phyloP scores from a whole-genome alignment of 2,113 vertebrate genomes.

The Carlito syrichta region DNA sequence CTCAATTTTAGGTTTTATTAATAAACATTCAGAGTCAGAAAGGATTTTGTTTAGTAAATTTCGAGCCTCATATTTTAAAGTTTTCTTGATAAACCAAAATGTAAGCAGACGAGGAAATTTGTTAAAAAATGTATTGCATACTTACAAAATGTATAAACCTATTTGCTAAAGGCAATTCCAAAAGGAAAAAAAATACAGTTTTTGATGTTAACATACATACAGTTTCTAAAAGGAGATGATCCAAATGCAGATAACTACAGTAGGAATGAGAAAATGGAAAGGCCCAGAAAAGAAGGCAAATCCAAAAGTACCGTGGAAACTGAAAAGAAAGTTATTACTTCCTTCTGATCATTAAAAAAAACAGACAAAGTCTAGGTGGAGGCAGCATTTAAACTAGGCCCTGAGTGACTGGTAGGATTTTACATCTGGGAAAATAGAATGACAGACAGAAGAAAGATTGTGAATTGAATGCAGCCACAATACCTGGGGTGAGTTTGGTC shows the following conservation, averaged over 20 bases:
- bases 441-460: fast-evolving
- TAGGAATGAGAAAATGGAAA: neutral
- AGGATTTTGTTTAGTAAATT: neutral
- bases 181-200: neutral
- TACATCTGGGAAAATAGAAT: neutral
- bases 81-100: neutral
- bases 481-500: neutral
- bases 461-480: neutral
- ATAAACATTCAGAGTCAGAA: neutral
- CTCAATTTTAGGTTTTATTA: neutral
- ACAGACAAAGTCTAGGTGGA: neutral
- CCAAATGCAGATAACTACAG: neutral
- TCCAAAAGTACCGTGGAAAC: neutral
- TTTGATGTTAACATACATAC: neutral
- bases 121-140: neutral
- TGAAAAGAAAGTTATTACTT: neutral
- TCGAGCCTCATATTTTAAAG: neutral
- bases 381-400: neutral
- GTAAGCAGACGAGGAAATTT: neutral
- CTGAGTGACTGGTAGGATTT: neutral
- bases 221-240: neutral
- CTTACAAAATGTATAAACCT: neutral
- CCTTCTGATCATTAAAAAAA: neutral
- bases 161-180: neutral
- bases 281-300: neutral